Evolutionary conservation across 2,888 invertebrate genomes (phyloP), one percentile per base, ranked within the genome.

Genomic region (Eulithis testata): DNA sequence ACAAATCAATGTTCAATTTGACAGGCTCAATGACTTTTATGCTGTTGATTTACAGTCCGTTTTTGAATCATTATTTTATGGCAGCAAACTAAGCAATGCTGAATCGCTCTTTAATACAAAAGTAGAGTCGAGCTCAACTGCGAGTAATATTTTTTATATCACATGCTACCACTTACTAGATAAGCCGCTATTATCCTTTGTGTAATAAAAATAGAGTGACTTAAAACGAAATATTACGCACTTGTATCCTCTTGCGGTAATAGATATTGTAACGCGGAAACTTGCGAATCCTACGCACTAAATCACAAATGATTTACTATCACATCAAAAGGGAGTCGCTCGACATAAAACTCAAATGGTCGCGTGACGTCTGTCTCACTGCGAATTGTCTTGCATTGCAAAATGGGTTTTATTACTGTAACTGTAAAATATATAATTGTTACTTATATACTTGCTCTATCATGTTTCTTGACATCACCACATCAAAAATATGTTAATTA

Each of bases 251-350:
- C 40, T 31, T 31, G 31, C 31, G 8, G 40, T 40, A 56, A 47
- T 47, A 37, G 36, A 12, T 12, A 51, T 71, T 69, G 62, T 56
- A 68, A 78, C 77, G 73, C 79, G 83, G 80, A 86, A 86, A 82
- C 76, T 73, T 60, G 71, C 69, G 71, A 75, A 78, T 79, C 76
- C 73, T 69, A 47, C 3, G 74, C 64, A 64, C 75, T 87, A 87
- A 86, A 86, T 88, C 87, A 83, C 70, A 65, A 66, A 75, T 82
- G 86, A 88, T 87, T 84, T 85, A 87, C 76, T 78, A 75, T 80
- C 84, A 84, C 89, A 86, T 88, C 90, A 87, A 86, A 86, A 82
- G 83, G 77, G 78, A 76, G 76, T 76, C 77, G 71, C 76, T 69
- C 73, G 56, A 61, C 71, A 66, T 75, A 76, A 83, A 82, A 79